A percentile compares a stretch with the other conserved stretches of the same genome.
phyloP scores from a whole-genome alignment of 2,888 invertebrate genomes.

The Brassicogethes aeneus region DNA sequence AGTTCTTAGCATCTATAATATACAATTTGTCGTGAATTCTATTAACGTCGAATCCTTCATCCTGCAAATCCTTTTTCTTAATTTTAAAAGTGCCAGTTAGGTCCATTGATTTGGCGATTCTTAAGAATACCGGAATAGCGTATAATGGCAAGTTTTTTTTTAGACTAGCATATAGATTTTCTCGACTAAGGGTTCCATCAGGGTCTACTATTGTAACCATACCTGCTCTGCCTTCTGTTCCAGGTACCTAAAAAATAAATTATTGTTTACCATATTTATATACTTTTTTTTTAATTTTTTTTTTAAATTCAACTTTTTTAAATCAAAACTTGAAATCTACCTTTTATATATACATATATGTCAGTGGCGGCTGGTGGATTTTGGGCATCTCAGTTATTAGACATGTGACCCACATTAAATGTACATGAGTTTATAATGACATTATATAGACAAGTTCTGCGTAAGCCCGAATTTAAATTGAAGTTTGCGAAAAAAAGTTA shows the following conservation, averaged over 20 bases:
- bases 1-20: constrained; percentile 43
- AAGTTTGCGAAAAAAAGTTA: no score
- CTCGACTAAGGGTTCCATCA: constrained; percentile 49
- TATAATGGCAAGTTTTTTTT: constrained; percentile 70
- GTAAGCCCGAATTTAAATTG: no score
- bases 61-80: constrained; percentile 78
- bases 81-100: constrained; percentile 87
- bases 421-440: no score
- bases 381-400: no score
- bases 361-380: no score
- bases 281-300: no score
- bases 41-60: constrained; percentile 72
- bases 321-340: no score
- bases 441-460: no score
- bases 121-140: constrained; percentile 81
- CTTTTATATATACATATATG: no score
- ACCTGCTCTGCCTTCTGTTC: constrained; percentile 79
- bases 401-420: no score
- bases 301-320: no score
- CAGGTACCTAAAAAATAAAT: constrained; percentile 52
- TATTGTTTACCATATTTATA: neutral
- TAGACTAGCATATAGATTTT: constrained; percentile 53
- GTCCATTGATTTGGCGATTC: constrained; percentile 69
- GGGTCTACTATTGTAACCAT: constrained; percentile 86
- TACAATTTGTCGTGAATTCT: constrained; percentile 63